phyloP scores from a whole-genome alignment of 1,140 invertebrate species.

The Mizuhopecten yessoensis region DNA sequence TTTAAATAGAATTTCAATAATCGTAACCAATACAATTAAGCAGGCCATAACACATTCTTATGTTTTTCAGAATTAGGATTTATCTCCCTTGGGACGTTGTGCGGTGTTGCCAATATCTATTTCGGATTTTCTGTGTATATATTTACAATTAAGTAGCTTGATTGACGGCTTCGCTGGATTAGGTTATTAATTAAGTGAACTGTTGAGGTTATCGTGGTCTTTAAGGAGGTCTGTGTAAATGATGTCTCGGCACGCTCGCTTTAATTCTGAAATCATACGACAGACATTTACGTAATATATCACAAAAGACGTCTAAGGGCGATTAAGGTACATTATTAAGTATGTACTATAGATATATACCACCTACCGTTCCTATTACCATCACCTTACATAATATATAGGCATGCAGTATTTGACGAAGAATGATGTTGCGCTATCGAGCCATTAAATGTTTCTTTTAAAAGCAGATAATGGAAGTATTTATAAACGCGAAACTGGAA shows the following conservation, averaged over 20 bases:
- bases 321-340: background rate
- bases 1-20: too few species aligned
- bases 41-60: too few species aligned
- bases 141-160: background rate
- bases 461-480: too few species aligned
- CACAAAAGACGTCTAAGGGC: background rate
- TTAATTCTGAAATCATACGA: constrained; percentile 25
- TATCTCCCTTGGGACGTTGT: background rate
- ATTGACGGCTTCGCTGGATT: background rate
- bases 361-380: too few species aligned
- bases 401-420: too few species aligned
- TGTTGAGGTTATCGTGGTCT: background rate
- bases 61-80: background rate
- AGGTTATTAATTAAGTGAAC: background rate
- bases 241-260: constrained; percentile 12
- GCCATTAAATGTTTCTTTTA: too few species aligned
- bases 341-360: too few species aligned
- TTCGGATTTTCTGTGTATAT: background rate
- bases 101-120: background rate
- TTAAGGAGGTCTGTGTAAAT: constrained; percentile 27
- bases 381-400: too few species aligned
- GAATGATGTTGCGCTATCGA: too few species aligned
- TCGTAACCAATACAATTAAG: too few species aligned
- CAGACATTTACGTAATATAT: background rate
- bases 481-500: too few species aligned